Evolutionary conservation across 1,140 invertebrate species (phyloP).

Genomic region (Euwallacea fornicatus): DNA sequence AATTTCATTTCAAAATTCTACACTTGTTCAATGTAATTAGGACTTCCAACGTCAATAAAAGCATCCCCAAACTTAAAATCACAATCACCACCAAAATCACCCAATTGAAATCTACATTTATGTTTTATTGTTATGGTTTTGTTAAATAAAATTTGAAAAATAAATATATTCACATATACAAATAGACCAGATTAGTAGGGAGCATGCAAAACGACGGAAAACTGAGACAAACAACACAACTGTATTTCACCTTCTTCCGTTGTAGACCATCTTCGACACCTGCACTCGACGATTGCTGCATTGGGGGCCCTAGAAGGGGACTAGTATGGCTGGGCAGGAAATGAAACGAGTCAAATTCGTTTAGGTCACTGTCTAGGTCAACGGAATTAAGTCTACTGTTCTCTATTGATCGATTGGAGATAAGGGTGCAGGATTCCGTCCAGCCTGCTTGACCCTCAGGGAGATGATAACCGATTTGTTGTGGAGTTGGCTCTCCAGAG

Average conservation of each 20-base stretch:
- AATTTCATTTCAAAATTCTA: no score
- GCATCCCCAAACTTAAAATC: no score
- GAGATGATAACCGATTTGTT: conserved; percentile 52
- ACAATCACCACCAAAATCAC: no score
- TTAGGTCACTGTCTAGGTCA: conserved; percentile 18
- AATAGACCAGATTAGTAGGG: conserved; percentile 36
- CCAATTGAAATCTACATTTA: no score
- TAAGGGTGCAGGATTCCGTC: conserved; percentile 80
- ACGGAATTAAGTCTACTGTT: background rate
- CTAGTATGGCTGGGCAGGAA: conserved; percentile 41
- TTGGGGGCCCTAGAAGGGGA: conserved; percentile 44
- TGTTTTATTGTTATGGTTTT: no score
- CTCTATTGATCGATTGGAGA: conserved; percentile 46
- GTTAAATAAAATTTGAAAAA: conserved; percentile 31
- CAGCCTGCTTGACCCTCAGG: conserved; percentile 79
- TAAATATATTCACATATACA: conserved; percentile 34
- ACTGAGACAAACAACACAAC: conserved; percentile 43
- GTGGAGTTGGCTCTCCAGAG: conserved; percentile 25
- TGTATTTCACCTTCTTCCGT: conserved; percentile 50
- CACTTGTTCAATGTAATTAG: no score
- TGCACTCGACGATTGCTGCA: conserved; percentile 42
- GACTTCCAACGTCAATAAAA: no score
- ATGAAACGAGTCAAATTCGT: conserved; percentile 30
- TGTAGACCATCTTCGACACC: conserved; percentile 22
- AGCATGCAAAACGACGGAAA: conserved; percentile 40